Percentiles rank a stretch among this genome's conserved stretches.
Evolutionary conservation across 2,797 vertebrate species (phyloP).

Genomic region (Lerista edwardsae): DNA sequence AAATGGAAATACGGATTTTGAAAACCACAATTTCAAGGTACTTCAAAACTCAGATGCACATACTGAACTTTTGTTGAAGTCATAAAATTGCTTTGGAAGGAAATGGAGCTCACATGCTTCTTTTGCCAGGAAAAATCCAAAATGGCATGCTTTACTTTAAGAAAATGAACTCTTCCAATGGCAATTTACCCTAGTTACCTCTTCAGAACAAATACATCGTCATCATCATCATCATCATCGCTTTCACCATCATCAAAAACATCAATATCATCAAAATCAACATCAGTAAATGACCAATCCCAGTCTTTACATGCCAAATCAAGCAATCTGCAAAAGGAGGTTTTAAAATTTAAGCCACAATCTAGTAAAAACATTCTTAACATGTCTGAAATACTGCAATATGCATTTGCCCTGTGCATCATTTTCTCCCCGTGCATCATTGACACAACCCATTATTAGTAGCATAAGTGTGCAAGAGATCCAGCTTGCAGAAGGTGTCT

Average conservation of each 20-base stretch:
- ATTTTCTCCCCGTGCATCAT: too few species aligned
- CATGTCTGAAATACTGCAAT: neutral
- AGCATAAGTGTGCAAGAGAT: too few species aligned
- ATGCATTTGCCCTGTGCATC: neutral
- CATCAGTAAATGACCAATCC: slow-evolving; percentile 96
- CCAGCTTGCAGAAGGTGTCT: too few species aligned
- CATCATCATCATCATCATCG: slow-evolving; percentile 89
- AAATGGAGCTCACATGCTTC: slow-evolving; percentile 52
- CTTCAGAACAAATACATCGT: slow-evolving; percentile 94
- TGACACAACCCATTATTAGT: too few species aligned
- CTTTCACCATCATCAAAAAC: slow-evolving; percentile 76
- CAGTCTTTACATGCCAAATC: slow-evolving; percentile 93
- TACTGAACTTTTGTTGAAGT: neutral
- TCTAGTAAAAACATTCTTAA: slow-evolving; percentile 7
- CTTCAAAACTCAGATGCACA: slow-evolving; percentile 20
- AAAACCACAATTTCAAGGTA: slow-evolving; percentile 50
- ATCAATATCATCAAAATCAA: slow-evolving; percentile 89
- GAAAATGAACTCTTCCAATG: slow-evolving; percentile 72
- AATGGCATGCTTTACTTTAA: slow-evolving; percentile 76
- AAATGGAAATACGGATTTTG: slow-evolving; percentile 60
- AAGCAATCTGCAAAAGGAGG: slow-evolving; percentile 91
- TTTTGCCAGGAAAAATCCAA: slow-evolving; percentile 62
- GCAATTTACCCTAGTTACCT: slow-evolving; percentile 78
- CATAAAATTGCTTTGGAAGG: slow-evolving; percentile 3
- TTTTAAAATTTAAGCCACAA: slow-evolving; percentile 71